A percentile compares a stretch with the other conserved stretches of the same genome.
phyloP scores from a whole-genome alignment of 2,113 vertebrate genomes.

The Macquaria ambigua region DNA sequence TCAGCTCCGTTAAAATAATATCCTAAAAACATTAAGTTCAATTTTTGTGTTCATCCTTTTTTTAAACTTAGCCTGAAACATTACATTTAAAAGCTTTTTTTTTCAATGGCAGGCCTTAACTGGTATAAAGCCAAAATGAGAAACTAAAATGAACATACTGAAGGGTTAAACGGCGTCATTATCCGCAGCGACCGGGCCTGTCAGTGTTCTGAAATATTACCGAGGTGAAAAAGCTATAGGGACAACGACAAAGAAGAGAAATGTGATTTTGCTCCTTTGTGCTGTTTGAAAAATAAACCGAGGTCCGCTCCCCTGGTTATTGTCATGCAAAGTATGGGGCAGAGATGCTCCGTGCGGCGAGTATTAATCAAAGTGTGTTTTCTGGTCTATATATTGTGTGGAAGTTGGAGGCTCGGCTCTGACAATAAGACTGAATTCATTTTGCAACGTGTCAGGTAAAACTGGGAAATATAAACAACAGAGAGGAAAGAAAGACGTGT shows the following conservation, averaged over 20 bases:
- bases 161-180: conserved; percentile 65
- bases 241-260: conserved; percentile 59
- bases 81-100: background rate
- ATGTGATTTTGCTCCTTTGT: conserved; percentile 69
- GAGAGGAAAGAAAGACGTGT: background rate
- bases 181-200: conserved; percentile 52
- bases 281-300: conserved; percentile 71
- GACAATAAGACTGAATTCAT: background rate
- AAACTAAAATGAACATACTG: conserved; percentile 34
- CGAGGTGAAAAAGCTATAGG: conserved; percentile 43
- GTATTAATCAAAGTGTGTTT: conserved; percentile 38
- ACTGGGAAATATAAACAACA: background rate
- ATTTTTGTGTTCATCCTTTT: background rate
- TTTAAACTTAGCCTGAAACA: background rate
- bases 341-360: conserved; percentile 14
- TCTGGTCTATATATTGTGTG: conserved; percentile 16
- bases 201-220: conserved; percentile 66
- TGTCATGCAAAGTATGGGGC: conserved; percentile 70
- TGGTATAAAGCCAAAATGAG: background rate
- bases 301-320: conserved; percentile 41
- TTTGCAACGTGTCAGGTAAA: background rate
- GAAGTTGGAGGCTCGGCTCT: background rate
- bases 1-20: background rate
- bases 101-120: background rate
- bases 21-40: background rate